phyloP scores from a whole-genome alignment of 2,888 invertebrate species.

The Sesamia inferens region DNA sequence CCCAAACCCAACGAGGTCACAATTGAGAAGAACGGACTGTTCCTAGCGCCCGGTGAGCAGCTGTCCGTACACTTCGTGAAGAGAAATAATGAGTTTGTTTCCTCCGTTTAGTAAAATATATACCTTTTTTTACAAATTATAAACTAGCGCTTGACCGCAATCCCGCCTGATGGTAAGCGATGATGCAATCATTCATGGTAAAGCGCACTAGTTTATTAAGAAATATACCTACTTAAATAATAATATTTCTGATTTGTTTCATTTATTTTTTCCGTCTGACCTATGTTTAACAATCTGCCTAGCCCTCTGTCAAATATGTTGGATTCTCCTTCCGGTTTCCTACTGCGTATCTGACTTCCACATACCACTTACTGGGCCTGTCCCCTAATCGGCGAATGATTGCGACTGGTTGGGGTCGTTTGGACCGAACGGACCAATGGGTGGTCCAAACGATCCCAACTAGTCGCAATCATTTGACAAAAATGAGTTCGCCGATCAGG shows the following conservation, averaged over 20 bases:
- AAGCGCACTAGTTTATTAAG: conserved; percentile 12
- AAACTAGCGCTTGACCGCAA: too few species aligned
- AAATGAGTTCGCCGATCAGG: too few species aligned
- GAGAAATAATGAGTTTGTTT: conserved; percentile 44
- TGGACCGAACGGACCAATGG: too few species aligned
- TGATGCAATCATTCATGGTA: too few species aligned
- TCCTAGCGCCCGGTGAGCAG: conserved; percentile 62
- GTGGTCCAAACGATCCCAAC: too few species aligned
- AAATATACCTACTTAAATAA: not conserved
- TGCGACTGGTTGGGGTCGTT: too few species aligned
- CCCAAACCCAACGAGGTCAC: conserved; percentile 57
- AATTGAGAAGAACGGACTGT: conserved; percentile 63
- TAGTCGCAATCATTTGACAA: too few species aligned
- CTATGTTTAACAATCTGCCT: not conserved
- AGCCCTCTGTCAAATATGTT: not conserved
- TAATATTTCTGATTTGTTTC: not conserved
- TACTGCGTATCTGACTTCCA: not conserved
- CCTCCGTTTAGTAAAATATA: conserved; percentile 7
- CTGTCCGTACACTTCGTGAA: conserved; percentile 58
- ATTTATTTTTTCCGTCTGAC: not conserved
- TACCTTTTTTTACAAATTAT: too few species aligned
- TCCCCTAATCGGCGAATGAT: too few species aligned
- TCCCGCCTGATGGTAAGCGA: too few species aligned
- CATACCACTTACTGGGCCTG: not conserved
- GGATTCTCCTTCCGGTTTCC: not conserved